A percentile compares a stretch with the other conserved stretches of the same genome.
phyloP scores from a whole-genome alignment of 1,140 invertebrate species.

The Neodiprion pinetum region DNA sequence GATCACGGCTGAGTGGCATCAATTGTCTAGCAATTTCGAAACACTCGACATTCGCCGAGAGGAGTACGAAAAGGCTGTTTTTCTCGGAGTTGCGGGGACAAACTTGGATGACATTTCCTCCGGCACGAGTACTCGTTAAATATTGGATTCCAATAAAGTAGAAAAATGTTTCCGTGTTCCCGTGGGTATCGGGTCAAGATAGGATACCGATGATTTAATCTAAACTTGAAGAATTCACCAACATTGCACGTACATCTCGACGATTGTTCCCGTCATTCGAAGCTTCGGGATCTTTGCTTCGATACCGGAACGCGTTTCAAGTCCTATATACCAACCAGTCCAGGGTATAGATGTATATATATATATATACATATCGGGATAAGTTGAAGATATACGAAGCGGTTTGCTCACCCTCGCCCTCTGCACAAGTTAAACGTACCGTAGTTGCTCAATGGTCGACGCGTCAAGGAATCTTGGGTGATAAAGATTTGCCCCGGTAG shows the following conservation, averaged over 20 bases:
- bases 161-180: not conserved
- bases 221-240: not conserved
- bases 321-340: no score
- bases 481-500: not conserved
- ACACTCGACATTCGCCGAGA: not conserved
- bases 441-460: not conserved
- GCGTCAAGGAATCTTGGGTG: not conserved
- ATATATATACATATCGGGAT: not conserved
- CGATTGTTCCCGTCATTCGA: not conserved
- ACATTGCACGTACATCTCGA: not conserved
- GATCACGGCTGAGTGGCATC: not conserved
- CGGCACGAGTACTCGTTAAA: not conserved
- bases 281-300: not conserved
- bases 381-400: not conserved
- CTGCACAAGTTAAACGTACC: not conserved
- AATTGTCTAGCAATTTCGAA: constrained; percentile 1
- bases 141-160: not conserved
- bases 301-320: not conserved
- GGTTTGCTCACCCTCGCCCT: not conserved
- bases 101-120: not conserved
- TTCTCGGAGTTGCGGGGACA: not conserved
- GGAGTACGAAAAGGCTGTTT: not conserved
- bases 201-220: not conserved
- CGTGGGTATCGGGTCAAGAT: not conserved
- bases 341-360: not conserved